These are phyloP conservation scores for Rhinolophus sinicus DNA, from an alignment of 2,113 vertebrate species.

Conservation along the genomic window DNA sequence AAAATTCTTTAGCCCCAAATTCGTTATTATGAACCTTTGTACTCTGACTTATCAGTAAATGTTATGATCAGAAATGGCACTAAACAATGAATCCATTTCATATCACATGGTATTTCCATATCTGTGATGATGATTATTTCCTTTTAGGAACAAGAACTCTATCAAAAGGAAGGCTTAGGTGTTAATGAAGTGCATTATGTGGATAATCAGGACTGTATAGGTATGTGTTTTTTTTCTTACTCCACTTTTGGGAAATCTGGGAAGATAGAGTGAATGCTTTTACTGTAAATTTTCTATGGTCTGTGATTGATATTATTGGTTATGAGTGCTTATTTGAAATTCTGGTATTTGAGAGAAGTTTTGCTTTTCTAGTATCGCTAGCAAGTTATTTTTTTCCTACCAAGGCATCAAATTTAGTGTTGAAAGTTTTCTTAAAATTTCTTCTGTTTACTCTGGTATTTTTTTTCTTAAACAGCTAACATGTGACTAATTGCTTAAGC, in stretches of 20 bases:
- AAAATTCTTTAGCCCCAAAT: neutral
- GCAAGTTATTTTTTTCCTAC: conserved; percentile 23
- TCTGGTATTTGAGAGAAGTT: neutral
- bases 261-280: neutral
- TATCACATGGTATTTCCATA: neutral
- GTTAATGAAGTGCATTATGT: conserved; percentile 99
- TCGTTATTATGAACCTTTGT: neutral
- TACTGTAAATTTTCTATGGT: neutral
- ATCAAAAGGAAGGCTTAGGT: conserved; percentile 95
- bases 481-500: neutral
- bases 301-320: neutral
- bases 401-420: neutral
- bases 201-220: conserved; percentile 99
- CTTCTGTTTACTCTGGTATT: neutral
- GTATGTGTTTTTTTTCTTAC: conserved; percentile 82
- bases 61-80: neutral
- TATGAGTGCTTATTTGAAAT: neutral
- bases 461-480: neutral
- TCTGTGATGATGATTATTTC: neutral
- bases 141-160: conserved; percentile 96
- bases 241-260: neutral
- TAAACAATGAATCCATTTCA: neutral
- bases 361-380: neutral
- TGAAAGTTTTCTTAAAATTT: conserved; percentile 45
- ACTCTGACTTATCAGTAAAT: neutral